phyloP scores from a whole-genome alignment of 2,113 vertebrate species.

The Vulpes lagopus region DNA sequence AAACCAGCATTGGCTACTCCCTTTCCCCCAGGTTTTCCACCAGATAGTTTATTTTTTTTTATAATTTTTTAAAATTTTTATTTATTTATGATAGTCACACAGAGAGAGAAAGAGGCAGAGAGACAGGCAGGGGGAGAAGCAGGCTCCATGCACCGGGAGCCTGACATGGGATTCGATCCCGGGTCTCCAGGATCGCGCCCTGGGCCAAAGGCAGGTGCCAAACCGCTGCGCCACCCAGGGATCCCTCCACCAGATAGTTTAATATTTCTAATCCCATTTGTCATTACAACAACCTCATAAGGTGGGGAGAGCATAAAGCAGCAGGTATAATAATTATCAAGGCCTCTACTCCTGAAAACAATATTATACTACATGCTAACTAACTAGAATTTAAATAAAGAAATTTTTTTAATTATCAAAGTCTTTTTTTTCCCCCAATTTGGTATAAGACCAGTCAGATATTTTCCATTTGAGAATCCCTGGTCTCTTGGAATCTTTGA shows the following conservation, averaged over 20 bases:
- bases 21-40: not conserved
- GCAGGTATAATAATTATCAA: conserved; percentile 69
- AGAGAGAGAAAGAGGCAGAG: no score
- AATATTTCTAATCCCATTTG: conserved; percentile 64
- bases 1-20: not conserved
- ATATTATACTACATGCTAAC: not conserved
- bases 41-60: not conserved
- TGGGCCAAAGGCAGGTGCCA: no score
- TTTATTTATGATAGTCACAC: no score
- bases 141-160: no score
- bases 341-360: not conserved
- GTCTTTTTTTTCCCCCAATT: conserved; percentile 57
- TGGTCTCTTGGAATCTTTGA: conserved; percentile 73
- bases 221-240: no score
- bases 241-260: not conserved
- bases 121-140: no score
- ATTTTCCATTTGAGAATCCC: conserved; percentile 80
- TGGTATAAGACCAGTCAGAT: conserved; percentile 75
- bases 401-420: not conserved
- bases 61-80: no score
- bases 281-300: conserved; percentile 41
- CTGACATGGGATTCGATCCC: no score
- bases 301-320: conserved; percentile 8
- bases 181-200: no score
- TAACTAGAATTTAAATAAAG: not conserved